phyloP scores from a whole-genome alignment of 2,797 vertebrate genomes.

The Intellagama lesueurii region DNA sequence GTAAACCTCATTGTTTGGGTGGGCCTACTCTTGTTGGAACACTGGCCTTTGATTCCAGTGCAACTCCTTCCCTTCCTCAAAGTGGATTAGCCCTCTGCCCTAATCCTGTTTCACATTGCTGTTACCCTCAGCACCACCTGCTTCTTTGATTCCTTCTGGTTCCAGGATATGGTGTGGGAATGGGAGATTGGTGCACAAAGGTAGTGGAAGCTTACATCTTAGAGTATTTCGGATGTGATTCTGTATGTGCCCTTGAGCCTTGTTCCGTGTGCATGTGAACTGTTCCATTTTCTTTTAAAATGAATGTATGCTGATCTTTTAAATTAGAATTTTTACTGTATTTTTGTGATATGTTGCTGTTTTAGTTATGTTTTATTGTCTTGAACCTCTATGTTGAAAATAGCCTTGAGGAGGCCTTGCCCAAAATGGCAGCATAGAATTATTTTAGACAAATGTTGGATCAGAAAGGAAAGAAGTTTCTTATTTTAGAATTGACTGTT shows the following conservation, averaged over 20 bases:
- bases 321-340: neutral
- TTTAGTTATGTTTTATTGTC: neutral
- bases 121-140: neutral
- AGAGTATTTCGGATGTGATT: neutral
- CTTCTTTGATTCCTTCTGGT: neutral
- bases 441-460: neutral
- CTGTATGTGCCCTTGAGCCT: neutral
- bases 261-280: neutral
- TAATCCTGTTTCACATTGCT: neutral
- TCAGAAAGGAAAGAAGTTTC: neutral
- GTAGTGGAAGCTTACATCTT: neutral
- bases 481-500: neutral
- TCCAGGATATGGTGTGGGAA: no score
- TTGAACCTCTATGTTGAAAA: neutral
- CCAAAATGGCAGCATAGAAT: neutral
- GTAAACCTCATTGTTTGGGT: no score
- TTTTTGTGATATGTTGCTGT: neutral
- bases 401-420: neutral
- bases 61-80: no score
- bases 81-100: no score
- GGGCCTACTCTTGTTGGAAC: no score
- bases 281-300: neutral
- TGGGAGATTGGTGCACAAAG: no score
- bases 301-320: neutral
- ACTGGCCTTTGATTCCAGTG: no score